phyloP scores from a whole-genome alignment of 2,113 vertebrate genomes.

The Gymnogyps californianus region DNA sequence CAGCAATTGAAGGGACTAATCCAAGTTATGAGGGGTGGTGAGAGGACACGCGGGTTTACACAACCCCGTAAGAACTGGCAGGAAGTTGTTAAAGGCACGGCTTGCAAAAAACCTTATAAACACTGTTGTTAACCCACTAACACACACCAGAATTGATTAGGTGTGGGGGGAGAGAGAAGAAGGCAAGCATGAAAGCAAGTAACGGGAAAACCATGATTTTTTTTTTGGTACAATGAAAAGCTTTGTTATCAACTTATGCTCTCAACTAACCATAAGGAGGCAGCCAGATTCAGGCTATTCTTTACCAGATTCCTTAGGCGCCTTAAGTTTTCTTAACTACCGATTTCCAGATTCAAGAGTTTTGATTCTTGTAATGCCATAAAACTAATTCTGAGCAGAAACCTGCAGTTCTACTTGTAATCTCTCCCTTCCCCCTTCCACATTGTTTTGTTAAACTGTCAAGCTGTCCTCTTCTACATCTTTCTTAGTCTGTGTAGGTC shows the following conservation, averaged over 20 bases:
- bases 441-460: background rate
- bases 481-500: background rate
- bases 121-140: background rate
- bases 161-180: background rate
- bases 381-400: background rate
- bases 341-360: background rate
- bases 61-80: background rate
- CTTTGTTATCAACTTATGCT: background rate
- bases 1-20: background rate
- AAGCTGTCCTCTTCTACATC: background rate
- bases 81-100: background rate
- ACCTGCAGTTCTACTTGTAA: background rate
- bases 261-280: background rate
- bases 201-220: background rate
- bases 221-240: background rate
- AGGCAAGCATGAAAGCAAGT: background rate
- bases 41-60: background rate
- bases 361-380: background rate
- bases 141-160: background rate
- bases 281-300: background rate
- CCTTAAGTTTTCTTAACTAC: background rate
- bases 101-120: background rate
- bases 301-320: background rate
- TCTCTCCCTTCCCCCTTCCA: background rate
- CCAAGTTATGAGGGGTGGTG: background rate